A percentile compares a stretch with the other conserved stretches of the same genome.
Evolutionary conservation across 2,113 vertebrate genomes (phyloP).

Genomic region (Takifugu flavidus): DNA sequence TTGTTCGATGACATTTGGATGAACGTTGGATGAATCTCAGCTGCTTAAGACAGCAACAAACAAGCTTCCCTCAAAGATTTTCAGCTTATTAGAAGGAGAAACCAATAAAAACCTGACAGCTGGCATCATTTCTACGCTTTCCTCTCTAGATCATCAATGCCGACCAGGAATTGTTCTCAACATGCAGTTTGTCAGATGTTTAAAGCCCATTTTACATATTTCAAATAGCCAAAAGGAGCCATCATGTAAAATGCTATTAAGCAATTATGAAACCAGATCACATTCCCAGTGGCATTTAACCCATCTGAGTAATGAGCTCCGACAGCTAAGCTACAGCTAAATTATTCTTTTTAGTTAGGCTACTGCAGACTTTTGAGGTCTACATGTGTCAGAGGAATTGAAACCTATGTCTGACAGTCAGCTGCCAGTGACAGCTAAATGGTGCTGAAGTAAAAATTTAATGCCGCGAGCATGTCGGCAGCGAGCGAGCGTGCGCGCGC

Average conservation of each 20-base stretch:
- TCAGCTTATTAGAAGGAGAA: slow-evolving; percentile 28
- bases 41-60: not conserved
- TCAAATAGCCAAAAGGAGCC: too few relatives aligned
- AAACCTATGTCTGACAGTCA: slow-evolving; percentile 27
- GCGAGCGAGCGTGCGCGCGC: slow-evolving; percentile 23
- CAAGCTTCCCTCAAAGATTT: slow-evolving; percentile 35
- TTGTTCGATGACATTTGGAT: too few relatives aligned
- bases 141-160: not conserved
- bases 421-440: slow-evolving; percentile 49
- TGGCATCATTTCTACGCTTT: slow-evolving; percentile 7
- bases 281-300: not conserved
- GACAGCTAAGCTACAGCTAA: slow-evolving; percentile 30
- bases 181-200: too few relatives aligned
- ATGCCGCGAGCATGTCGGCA: slow-evolving; percentile 22
- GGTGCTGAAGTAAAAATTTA: slow-evolving; percentile 30
- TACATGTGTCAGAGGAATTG: slow-evolving; percentile 15
- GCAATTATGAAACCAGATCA: too few relatives aligned
- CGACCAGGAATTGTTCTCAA: too few relatives aligned
- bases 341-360: slow-evolving; percentile 21
- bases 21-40: too few relatives aligned
- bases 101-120: slow-evolving; percentile 30
- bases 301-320: slow-evolving; percentile 3
- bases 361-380: slow-evolving; percentile 2
- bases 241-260: too few relatives aligned
- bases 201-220: too few relatives aligned